Conservation (phyloP, 2,888 invertebrate genomes). For the Eristalis arbustorum region DNA sequence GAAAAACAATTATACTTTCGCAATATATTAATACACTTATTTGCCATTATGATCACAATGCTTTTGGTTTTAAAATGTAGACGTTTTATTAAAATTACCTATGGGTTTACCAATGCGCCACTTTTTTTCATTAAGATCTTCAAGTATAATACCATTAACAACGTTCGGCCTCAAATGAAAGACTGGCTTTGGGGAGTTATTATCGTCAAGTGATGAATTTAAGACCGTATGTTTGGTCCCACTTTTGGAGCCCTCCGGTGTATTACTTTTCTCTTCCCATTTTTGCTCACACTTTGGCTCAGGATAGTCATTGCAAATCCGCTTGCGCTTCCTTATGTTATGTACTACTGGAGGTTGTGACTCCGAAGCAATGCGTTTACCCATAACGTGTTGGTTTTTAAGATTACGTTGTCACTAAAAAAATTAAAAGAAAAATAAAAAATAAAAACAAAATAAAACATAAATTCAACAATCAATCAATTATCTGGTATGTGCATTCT, state of each 20-base stretch:
- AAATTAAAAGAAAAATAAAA: not conserved
- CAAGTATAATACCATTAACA: slow-evolving; percentile 87
- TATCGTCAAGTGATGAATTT: slow-evolving; percentile 65
- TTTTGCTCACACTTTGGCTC: slow-evolving; percentile 26
- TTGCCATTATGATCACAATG: not conserved
- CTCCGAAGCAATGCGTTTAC: slow-evolving; percentile 75
- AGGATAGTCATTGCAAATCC: slow-evolving; percentile 58
- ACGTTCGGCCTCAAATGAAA: slow-evolving; percentile 81
- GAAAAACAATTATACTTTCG: not conserved
- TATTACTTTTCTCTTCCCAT: slow-evolving; percentile 9
- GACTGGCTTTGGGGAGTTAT: slow-evolving; percentile 79
- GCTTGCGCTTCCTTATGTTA: slow-evolving; percentile 76
- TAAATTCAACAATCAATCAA: not conserved
- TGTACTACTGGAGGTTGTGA: slow-evolving; percentile 66
- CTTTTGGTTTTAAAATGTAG: not conserved
- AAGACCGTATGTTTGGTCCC: slow-evolving; percentile 4
- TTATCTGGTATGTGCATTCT: not conserved
- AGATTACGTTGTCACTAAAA: not conserved
- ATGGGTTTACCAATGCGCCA: slow-evolving; percentile 94
- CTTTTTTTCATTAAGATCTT: slow-evolving; percentile 89
- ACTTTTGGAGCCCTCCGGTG: slow-evolving; percentile 5
- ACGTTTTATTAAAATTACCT: slow-evolving; percentile 81
- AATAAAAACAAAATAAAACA: not conserved
- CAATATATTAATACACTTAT: not conserved
- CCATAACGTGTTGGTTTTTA: slow-evolving; percentile 72